phyloP scores from a whole-genome alignment of 2,888 invertebrate species.

The Epistrophe eligans region DNA sequence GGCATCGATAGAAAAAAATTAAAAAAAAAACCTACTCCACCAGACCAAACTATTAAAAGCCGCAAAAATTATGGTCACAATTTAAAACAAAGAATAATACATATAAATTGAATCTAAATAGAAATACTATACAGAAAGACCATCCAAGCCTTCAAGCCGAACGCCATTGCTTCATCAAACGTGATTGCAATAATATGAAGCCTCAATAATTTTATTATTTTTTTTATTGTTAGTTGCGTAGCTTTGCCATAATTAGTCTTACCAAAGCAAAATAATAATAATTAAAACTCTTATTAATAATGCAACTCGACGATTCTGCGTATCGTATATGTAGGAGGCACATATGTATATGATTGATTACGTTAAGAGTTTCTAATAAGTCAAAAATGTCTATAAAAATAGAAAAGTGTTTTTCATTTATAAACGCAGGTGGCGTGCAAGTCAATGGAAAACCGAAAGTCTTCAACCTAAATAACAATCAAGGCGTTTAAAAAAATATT shows the following conservation, averaged over 20 bases:
- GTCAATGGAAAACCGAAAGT: slow-evolving; percentile 62
- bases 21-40: not conserved
- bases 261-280: slow-evolving; percentile 60
- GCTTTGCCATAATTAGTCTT: slow-evolving; percentile 66
- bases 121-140: slow-evolving; percentile 22
- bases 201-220: slow-evolving; percentile 54
- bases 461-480: slow-evolving; percentile 22
- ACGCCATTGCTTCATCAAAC: slow-evolving; percentile 62
- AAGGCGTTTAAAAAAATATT: not conserved
- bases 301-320: slow-evolving; percentile 50
- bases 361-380: not conserved
- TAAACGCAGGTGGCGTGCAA: slow-evolving; percentile 18
- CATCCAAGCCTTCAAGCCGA: slow-evolving; percentile 56
- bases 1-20: slow-evolving; percentile 14
- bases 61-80: slow-evolving; percentile 22
- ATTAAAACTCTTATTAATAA: slow-evolving; percentile 61
- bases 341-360: slow-evolving; percentile 8
- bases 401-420: not conserved
- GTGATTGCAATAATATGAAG: slow-evolving; percentile 69
- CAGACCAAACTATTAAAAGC: slow-evolving; percentile 7
- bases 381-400: not conserved
- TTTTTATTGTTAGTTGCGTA: slow-evolving; percentile 10
- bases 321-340: no score
- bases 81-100: slow-evolving; percentile 41
- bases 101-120: slow-evolving; percentile 19